Conservation (phyloP, 2,113 vertebrate species). For the Phylloscopus trochiloides region DNA sequence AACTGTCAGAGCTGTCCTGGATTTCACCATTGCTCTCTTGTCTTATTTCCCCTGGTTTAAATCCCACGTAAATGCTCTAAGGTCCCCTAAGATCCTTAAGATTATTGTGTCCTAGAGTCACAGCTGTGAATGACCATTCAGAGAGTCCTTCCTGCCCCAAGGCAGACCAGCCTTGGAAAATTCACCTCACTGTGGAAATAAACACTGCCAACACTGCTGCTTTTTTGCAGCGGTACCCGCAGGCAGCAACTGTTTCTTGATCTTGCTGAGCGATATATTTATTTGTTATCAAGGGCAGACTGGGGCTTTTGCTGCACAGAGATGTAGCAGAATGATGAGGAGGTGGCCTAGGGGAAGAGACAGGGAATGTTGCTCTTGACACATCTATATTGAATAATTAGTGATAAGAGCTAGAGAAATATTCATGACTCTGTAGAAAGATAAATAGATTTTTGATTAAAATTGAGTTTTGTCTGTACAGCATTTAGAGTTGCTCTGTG, state of each 20-base stretch:
- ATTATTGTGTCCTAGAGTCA: not conserved
- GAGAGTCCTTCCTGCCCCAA: not conserved
- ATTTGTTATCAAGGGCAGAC: conserved; percentile 40
- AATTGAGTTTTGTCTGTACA: conserved; percentile 43
- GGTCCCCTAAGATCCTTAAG: not conserved
- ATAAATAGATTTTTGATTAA: conserved; percentile 66
- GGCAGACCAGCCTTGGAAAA: not conserved
- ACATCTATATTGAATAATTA: conserved; percentile 46
- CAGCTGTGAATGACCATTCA: not conserved
- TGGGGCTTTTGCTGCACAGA: conserved; percentile 28
- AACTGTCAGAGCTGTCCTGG: not conserved
- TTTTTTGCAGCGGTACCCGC: not conserved
- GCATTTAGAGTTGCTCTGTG: conserved; percentile 20
- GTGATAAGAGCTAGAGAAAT: conserved; percentile 54
- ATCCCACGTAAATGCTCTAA: not conserved
- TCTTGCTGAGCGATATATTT: conserved; percentile 31
- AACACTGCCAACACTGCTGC: not conserved
- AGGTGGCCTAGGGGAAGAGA: conserved; percentile 16
- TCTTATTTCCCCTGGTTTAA: not conserved
- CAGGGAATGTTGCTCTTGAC: conserved; percentile 36
- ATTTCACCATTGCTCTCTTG: not conserved
- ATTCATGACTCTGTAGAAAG: conserved; percentile 49
- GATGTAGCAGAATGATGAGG: conserved; percentile 13
- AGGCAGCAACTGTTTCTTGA: conserved; percentile 39
- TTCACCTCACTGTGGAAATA: not conserved